Base-by-base conservation (phyloP, 92 coral and sea anemone species). In the Zoanthus gigantus region DNA sequence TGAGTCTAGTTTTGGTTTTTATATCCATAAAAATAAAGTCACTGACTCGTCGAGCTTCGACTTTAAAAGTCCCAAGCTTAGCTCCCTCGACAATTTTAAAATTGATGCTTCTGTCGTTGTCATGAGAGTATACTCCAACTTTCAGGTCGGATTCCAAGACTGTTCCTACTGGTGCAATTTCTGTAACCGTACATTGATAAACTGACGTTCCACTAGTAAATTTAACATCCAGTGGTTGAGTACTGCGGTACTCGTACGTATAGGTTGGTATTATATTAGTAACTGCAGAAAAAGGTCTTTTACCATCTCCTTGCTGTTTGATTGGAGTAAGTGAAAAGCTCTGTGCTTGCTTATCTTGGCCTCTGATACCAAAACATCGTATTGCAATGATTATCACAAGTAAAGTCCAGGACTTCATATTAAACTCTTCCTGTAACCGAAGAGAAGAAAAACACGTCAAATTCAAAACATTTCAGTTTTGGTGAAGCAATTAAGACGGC, bases 171-270 rank as follows among this genome's bases (percentile, higher is more conserved):
- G 88, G 92, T n/a, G 95, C 86, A 63, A 74, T 91, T 90, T 97
- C 99, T 1, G 89, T 83, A 79, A 97, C 86, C 7, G 87, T 90
- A 0, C 96, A 94, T 88, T 93, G 96, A 85, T 95, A 97, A 72
- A 97, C 87, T 44, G 85, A 42, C 50, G 96, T 91, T 85, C 96
- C 99, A 89, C 98, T 92, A 18, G 97, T 97, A 88, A 97, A 97
- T 89, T 92, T 95, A 18, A 93, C 83, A 56, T 94, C 98, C 89
- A 88, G 88, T 60, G 90, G 89, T 79, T 93, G 94, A 30, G 90
- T 69, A 69, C 94, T 93, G 56, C 98, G 98, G 84, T 86, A 93
- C 80, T 95, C 98, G 83, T 89, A 88, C 8, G 94, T 77, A 69
- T 93, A 95, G 0, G 98, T 93, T 0, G 98, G 98, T 5, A 93